Evolutionary conservation across 2,888 invertebrate genomes (phyloP).

Genomic region (Monochamus alternatus): DNA sequence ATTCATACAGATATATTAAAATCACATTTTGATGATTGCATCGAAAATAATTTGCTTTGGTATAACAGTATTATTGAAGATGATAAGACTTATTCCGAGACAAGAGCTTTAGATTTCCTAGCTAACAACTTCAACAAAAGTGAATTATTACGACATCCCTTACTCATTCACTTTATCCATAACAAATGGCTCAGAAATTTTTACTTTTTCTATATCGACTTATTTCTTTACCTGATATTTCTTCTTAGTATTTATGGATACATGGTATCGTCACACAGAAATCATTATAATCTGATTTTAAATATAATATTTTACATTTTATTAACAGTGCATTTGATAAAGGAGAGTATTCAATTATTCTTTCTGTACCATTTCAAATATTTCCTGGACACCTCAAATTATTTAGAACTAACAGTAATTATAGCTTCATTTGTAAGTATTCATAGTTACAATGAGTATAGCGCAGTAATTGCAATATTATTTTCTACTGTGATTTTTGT

Average conservation of each 20-base stretch:
- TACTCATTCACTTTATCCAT: constrained; percentile 50
- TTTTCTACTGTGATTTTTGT: constrained; percentile 53
- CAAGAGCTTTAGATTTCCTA: constrained; percentile 45
- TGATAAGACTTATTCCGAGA: constrained; percentile 50
- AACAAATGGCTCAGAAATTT: constrained; percentile 52
- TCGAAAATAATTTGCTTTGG: constrained; percentile 48
- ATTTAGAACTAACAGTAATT: constrained; percentile 49
- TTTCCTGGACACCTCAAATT: constrained; percentile 52
- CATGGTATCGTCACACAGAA: constrained; percentile 47
- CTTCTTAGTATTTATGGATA: constrained; percentile 51
- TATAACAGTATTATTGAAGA: constrained; percentile 55
- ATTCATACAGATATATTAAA: constrained; percentile 49
- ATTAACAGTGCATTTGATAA: constrained; percentile 45
- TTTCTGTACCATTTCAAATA: constrained; percentile 49
- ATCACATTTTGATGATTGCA: constrained; percentile 56
- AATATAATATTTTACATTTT: constrained; percentile 41
- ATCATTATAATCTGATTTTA: constrained; percentile 16
- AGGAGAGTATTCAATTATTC: constrained; percentile 53
- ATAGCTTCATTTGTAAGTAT: constrained; percentile 42
- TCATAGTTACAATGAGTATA: constrained; percentile 45
- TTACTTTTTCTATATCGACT: constrained; percentile 51
- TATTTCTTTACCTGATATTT: constrained; percentile 47
- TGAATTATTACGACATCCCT: constrained; percentile 53
- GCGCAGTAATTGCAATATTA: constrained; percentile 52
- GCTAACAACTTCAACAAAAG: constrained; percentile 45